Conservation (phyloP, 2,797 vertebrate species). For the Chaetodon trifasciatus region DNA sequence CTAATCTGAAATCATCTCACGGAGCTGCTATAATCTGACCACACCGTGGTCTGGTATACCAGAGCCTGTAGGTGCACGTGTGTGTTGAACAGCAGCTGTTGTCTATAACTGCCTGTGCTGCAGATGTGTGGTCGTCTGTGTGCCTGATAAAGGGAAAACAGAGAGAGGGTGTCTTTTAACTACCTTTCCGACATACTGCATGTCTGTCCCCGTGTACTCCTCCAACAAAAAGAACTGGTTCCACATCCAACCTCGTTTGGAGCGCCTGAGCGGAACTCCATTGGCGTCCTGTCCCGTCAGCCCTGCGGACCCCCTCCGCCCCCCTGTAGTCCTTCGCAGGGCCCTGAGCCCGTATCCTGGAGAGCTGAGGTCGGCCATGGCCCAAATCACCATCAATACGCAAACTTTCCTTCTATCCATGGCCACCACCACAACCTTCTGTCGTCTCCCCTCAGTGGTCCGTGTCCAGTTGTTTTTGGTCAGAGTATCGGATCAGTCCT, state of each 20-base stretch:
- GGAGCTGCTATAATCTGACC: neutral
- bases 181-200: constrained; percentile 97
- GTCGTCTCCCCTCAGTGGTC: constrained; percentile 50
- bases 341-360: constrained; percentile 67
- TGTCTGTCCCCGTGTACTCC: constrained; percentile 93
- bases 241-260: constrained; percentile 99
- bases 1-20: neutral
- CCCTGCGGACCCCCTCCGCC: constrained; percentile 60
- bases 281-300: constrained; percentile 83
- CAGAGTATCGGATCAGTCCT: constrained; percentile 69
- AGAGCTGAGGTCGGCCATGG: constrained; percentile 65
- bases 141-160: neutral
- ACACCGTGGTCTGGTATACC: neutral
- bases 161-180: neutral
- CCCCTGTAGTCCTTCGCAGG: constrained; percentile 89
- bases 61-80: neutral
- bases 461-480: constrained; percentile 56
- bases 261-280: constrained; percentile 87
- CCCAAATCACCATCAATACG: constrained; percentile 75
- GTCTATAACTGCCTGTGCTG: neutral
- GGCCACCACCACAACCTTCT: constrained; percentile 38
- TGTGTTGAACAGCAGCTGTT: neutral
- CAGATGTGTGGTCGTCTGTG: neutral
- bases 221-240: constrained; percentile 98
- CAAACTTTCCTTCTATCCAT: constrained; percentile 74